Evolutionary conservation across 2,797 vertebrate species (phyloP).

Genomic region (Pangasius larnaudii): DNA sequence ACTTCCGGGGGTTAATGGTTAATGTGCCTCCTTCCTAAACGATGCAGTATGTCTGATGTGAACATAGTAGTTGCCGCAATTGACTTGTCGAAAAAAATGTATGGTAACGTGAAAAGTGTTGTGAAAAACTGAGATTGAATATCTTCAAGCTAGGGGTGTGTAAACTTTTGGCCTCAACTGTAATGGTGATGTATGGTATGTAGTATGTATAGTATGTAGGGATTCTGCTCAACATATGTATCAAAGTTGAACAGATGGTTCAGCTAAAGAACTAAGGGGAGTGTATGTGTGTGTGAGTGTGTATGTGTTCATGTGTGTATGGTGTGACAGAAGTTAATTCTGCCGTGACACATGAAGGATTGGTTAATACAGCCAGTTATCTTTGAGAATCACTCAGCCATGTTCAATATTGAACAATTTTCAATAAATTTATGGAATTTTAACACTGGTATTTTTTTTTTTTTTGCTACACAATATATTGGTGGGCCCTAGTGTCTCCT

Average conservation of each 20-base stretch:
- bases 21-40: too few relatives aligned
- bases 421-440: not conserved
- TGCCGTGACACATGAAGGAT: constrained; percentile 22
- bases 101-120: not conserved
- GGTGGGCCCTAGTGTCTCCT: not conserved
- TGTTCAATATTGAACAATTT: not conserved
- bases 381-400: not conserved
- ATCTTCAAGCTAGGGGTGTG: not conserved
- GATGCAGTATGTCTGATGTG: not conserved
- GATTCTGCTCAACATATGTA: not conserved
- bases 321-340: not conserved
- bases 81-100: not conserved
- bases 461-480: not conserved
- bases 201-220: not conserved
- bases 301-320: not conserved
- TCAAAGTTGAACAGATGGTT: not conserved
- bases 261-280: not conserved
- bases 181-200: not conserved
- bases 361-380: constrained; percentile 29
- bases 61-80: not conserved
- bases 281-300: not conserved
- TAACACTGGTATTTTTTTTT: not conserved
- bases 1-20: too few relatives aligned
- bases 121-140: not conserved
- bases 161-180: not conserved